A percentile compares a stretch with the other conserved stretches of the same genome.
These are phyloP conservation scores for Pterocles orientalis DNA, from an alignment of 2,113 vertebrate species.

Conservation along the genomic window DNA sequence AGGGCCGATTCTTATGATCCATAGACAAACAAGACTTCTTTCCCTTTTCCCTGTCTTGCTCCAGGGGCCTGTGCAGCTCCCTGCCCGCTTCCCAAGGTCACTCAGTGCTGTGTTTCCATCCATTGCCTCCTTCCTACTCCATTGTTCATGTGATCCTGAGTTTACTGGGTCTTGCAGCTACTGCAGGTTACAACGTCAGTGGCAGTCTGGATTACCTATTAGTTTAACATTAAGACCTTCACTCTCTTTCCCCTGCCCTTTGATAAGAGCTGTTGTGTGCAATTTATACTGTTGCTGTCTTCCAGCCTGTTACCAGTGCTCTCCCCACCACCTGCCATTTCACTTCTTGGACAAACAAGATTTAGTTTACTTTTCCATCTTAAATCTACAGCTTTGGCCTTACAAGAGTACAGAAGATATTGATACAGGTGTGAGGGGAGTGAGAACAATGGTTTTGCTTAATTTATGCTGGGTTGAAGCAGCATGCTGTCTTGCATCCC, in stretches of 20 bases:
- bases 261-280: background rate
- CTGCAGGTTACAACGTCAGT: background rate
- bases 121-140: background rate
- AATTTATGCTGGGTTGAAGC: background rate
- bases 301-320: background rate
- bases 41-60: background rate
- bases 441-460: background rate
- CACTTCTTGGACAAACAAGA: background rate
- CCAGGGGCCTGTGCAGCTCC: background rate
- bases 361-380: slow-evolving; percentile 15
- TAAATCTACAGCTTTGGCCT: background rate
- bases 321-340: background rate
- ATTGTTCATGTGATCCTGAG: background rate
- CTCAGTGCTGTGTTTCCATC: background rate
- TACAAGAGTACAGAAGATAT: background rate
- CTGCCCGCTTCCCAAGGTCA: background rate
- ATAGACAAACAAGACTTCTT: background rate
- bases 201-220: background rate
- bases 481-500: background rate
- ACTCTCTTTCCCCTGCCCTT: background rate
- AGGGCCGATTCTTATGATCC: background rate
- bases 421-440: background rate
- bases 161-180: background rate
- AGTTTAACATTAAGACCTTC: background rate
- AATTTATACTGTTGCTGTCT: background rate